These are phyloP conservation scores for Echinometra lucunter DNA, from an alignment of 53 echinoderm and acorn worm species.

Conservation along the genomic window DNA sequence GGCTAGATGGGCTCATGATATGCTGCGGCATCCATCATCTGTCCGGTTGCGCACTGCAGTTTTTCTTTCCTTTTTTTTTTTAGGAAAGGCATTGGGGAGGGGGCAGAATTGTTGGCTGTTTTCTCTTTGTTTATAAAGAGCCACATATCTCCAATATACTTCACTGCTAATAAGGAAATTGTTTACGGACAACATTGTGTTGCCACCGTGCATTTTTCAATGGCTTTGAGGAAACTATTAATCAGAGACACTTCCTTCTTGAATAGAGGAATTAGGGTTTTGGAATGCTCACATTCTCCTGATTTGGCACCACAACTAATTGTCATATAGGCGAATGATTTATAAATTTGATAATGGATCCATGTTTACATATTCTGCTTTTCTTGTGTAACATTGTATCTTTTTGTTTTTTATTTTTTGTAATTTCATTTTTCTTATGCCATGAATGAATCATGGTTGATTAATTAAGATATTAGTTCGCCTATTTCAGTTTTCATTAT, in stretches of 20 bases:
- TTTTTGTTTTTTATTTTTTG: no score
- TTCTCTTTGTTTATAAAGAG: no score
- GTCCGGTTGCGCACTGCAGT: no score
- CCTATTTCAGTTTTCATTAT: background rate
- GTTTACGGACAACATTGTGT: background rate
- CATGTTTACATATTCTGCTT: background rate
- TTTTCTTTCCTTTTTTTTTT: no score
- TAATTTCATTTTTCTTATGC: no score
- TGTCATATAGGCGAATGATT: background rate
- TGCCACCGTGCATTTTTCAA: background rate
- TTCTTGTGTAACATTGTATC: background rate
- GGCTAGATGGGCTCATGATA: no score
- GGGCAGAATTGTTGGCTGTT: no score
- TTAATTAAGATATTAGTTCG: background rate
- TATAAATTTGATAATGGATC: background rate
- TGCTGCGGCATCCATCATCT: no score
- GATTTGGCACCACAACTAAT: background rate
- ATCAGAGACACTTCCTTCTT: background rate
- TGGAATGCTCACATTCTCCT: background rate
- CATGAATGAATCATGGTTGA: background rate
- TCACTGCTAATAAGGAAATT: no score
- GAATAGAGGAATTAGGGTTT: background rate
- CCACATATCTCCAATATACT: no score
- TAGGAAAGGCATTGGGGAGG: no score
- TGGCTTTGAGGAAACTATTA: slow-evolving; percentile 21